Conservation (phyloP, 2,888 invertebrate genomes). For the Xylota sylvarum region DNA sequence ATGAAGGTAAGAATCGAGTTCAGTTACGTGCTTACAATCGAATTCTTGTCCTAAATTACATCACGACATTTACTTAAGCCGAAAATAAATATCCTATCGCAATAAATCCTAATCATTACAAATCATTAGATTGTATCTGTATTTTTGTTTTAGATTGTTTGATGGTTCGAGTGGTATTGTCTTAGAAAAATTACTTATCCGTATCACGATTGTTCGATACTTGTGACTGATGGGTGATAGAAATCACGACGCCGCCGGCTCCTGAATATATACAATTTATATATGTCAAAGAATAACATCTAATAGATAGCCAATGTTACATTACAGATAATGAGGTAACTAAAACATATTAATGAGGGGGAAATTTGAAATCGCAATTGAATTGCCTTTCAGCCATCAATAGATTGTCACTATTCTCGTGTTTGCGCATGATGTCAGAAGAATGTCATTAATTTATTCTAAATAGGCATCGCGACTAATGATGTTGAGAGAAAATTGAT, state of each 20-base stretch:
- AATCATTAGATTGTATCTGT: constrained; percentile 10
- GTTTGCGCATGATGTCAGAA: background rate
- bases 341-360: constrained; percentile 4
- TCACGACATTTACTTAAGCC: background rate
- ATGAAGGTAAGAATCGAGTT: constrained; percentile 5
- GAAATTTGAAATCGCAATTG: constrained; percentile 15
- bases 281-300: constrained; percentile 12
- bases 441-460: constrained; percentile 6
- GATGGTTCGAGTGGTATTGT: background rate
- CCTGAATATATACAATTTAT: constrained; percentile 16
- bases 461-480: background rate
- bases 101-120: constrained; percentile 5
- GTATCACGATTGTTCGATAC: constrained; percentile 30
- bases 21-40: too few relatives aligned
- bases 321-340: background rate
- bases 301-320: background rate
- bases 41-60: background rate
- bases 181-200: constrained; percentile 18
- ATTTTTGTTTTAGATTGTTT: background rate
- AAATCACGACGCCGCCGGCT: constrained; percentile 10
- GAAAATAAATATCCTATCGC: background rate
- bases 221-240: constrained; percentile 33
- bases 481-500: background rate
- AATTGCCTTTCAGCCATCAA: background rate
- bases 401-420: constrained; percentile 3